Base-by-base conservation (phyloP, 1,140 invertebrate species). In the Caenorhabditis elegans region DNA sequence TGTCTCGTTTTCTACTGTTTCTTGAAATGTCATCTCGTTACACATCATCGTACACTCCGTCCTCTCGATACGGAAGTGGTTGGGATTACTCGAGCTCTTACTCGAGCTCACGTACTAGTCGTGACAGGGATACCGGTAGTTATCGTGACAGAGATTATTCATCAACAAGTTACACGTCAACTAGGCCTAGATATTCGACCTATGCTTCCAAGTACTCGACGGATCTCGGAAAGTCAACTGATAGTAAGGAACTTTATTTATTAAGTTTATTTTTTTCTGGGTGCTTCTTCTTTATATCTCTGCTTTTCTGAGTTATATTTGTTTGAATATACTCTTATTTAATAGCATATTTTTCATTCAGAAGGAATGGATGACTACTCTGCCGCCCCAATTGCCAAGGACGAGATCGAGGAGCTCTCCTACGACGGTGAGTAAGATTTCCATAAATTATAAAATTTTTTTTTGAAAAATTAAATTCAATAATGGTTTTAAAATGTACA, bases 351-450 rank as follows among this genome's bases (percentile, higher is more conserved):
- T 43, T 43, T 8, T 15, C 15, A 8, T 8, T 8, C 15, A 8
- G 15, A 5, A 70, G 60, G 39, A 24, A 70, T 70, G 60, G 60
- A 65, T 3, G 55, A 70, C 34, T 70, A 70, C 60, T 17, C 60
- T n/a, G 60, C 31, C 22, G 60, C 60, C 8, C 60, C 60, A 70
- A 70, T 70, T 8, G 60, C 60, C 60, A 70, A 70, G 19, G 60
- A 70, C 34, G 60, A 70, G 60, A 70, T 70, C 34, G 60, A 70
- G n/a, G 60, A 70, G 34, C 60, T 70, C 19, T 39, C 31, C 43
- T 70, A 70, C n/a, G 31, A 70, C 3, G 60, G 60, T 70, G 19
- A 60, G 55, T 34, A 34, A 34, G 11, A 15, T 34, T 53, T 26
- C 5, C 8, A 53, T n/a, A 0, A 13, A 48, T 5, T n/a, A 48